Base-by-base conservation (phyloP, 2,113 vertebrate species). In the Gymnorhina tibicen region DNA sequence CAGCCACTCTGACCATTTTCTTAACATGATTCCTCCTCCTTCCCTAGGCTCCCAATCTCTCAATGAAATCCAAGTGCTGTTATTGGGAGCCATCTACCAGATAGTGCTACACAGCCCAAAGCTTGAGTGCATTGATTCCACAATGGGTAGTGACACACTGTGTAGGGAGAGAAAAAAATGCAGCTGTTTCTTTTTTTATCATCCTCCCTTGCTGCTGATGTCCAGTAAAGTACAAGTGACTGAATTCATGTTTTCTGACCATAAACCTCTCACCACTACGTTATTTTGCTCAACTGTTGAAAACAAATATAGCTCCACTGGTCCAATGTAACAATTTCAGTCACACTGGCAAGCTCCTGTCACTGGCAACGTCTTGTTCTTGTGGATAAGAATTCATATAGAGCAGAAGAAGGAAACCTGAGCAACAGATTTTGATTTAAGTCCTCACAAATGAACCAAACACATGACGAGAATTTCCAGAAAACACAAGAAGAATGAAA, bases 401-500 rank as follows among this genome's bases (percentile, higher is more conserved):
- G 22, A 82, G 26, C 18, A 33, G 26, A 78, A 33, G 19, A 75
- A 76, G 47, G 83, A 91, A 83, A 62, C 17, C 50, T 47, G 41
- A 88, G 78, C 9, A 4, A 69, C 17, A 11, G 42, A 72, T 59
- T 73, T 79, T 49, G 32, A 58, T 69, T 70, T 82, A 75, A 70
- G 7, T n/a, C 30, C 66, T 63, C 46, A 63, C 19, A 50, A n/a
- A 85, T 11, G 32, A 85, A 26, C 39, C 74, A 56, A 95, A 93
- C 78, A 93, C 55, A 96, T 87, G 74, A 94, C 37, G 92, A 49
- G 23, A 77, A 68, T 69, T 93, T 92, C 85, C 94, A 93, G 69
- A 93, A 93, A 50, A 73, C 67, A 94, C 4, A 49, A 80, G 28
- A 63, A 95, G 68, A 66, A 69, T 35, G 55, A 95, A 97, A 97